phyloP scores from a whole-genome alignment of 92 coral and sea anemone genomes.

The Zoanthus solanderi region DNA sequence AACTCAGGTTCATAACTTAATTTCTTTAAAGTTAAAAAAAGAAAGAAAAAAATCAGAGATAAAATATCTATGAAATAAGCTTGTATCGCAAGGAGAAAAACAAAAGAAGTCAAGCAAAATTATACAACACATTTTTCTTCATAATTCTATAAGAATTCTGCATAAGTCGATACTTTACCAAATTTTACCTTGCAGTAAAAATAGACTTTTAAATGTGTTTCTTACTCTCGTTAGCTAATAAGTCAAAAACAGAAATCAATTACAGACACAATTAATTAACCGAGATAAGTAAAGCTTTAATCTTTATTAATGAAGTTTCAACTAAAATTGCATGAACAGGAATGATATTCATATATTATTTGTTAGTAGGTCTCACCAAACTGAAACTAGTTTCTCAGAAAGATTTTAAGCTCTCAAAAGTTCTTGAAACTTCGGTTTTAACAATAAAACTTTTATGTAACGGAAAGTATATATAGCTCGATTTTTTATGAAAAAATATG shows the following conservation, averaged over 20 bases:
- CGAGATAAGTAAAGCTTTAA: conserved; percentile 24
- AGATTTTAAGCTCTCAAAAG: background rate
- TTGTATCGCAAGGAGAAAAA: no score
- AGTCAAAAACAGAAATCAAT: background rate
- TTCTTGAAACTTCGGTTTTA: no score
- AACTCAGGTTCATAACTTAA: no score
- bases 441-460: no score
- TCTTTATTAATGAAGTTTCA: background rate
- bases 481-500: no score
- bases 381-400: background rate
- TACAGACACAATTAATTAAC: conserved; percentile 13
- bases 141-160: no score
- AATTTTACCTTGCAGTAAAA: background rate
- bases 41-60: no score
- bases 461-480: no score
- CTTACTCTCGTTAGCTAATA: background rate
- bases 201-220: background rate
- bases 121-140: no score
- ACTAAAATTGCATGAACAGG: background rate
- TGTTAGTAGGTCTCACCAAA: background rate
- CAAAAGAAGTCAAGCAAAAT: no score
- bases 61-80: no score
- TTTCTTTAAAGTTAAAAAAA: no score
- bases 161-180: background rate
- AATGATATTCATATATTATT: background rate